Evolutionary conservation across 23 tunicate species (phyloP).

Genomic region (Trididemnum clinides): DNA sequence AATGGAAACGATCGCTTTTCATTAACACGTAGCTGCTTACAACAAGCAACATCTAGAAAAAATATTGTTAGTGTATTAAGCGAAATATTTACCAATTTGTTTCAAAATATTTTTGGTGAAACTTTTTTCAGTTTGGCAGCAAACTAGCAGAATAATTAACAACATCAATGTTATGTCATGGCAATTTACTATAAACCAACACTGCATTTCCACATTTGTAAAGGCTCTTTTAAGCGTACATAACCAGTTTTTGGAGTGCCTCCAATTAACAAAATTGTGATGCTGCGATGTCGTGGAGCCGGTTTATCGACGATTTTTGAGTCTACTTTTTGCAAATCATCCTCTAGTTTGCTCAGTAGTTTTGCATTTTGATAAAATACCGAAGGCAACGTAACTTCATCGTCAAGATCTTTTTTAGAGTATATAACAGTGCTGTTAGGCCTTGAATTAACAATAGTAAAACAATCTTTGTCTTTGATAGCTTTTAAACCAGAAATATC

Average conservation of each 20-base stretch:
- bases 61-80: too few relatives aligned
- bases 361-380: not conserved
- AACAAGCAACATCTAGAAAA: too few relatives aligned
- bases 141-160: too few relatives aligned
- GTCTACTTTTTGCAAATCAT: not conserved
- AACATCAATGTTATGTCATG: too few relatives aligned
- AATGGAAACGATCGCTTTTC: too few relatives aligned
- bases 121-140: too few relatives aligned
- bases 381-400: not conserved
- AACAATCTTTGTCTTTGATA: not conserved
- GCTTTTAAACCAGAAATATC: not conserved
- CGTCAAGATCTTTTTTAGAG: not conserved
- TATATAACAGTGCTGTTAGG: not conserved
- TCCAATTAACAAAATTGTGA: not conserved
- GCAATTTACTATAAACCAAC: too few relatives aligned
- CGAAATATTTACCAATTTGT: too few relatives aligned
- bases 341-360: not conserved
- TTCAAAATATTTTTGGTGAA: too few relatives aligned
- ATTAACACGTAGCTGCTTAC: too few relatives aligned
- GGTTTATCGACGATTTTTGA: too few relatives aligned
- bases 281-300: not conserved
- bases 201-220: constrained; percentile 6
- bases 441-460: not conserved
- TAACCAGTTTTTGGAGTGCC: not conserved
- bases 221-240: not conserved